Evolutionary conservation across 2,113 vertebrate genomes (phyloP).

Genomic region (Meles meles): DNA sequence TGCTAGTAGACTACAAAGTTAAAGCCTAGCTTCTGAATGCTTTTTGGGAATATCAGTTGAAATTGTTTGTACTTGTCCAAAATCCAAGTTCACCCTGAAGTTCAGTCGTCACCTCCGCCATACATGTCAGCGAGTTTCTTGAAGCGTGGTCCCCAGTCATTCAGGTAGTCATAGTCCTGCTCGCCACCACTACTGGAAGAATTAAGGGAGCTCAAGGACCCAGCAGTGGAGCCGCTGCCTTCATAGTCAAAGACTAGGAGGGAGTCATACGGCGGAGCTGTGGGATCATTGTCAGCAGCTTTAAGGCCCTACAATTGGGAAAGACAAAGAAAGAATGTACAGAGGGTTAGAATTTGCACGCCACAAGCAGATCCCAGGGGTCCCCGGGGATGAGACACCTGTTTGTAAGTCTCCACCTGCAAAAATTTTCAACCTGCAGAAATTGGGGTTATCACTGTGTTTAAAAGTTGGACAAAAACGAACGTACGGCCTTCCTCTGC

Average conservation of each 20-base stretch:
- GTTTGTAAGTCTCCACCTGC: background rate
- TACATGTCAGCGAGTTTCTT: slow-evolving; percentile 99
- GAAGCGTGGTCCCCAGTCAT: slow-evolving; percentile 98
- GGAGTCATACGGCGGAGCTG: slow-evolving; percentile 97
- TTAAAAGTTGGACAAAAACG: background rate
- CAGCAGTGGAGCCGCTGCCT: slow-evolving; percentile 96
- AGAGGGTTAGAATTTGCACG: background rate
- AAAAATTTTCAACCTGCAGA: background rate
- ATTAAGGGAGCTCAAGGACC: slow-evolving; percentile 97
- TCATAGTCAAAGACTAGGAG: slow-evolving; percentile 99
- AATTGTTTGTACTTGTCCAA: slow-evolving; percentile 91
- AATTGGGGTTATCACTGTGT: background rate
- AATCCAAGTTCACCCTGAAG: slow-evolving; percentile 84
- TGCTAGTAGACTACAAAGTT: slow-evolving; percentile 98
- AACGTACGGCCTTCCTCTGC: background rate
- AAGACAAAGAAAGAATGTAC: slow-evolving; percentile 35
- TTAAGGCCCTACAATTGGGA: slow-evolving; percentile 90
- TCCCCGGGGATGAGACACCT: background rate
- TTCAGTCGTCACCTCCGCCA: slow-evolving; percentile 95
- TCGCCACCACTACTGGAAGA: slow-evolving; percentile 98
- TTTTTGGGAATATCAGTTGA: slow-evolving; percentile 92
- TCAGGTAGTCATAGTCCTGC: slow-evolving; percentile 99
- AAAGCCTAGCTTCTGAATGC: slow-evolving; percentile 96
- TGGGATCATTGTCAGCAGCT: slow-evolving; percentile 97
- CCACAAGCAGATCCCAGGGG: background rate